phyloP scores from a whole-genome alignment of 2,797 vertebrate genomes.

The Channa striata region DNA sequence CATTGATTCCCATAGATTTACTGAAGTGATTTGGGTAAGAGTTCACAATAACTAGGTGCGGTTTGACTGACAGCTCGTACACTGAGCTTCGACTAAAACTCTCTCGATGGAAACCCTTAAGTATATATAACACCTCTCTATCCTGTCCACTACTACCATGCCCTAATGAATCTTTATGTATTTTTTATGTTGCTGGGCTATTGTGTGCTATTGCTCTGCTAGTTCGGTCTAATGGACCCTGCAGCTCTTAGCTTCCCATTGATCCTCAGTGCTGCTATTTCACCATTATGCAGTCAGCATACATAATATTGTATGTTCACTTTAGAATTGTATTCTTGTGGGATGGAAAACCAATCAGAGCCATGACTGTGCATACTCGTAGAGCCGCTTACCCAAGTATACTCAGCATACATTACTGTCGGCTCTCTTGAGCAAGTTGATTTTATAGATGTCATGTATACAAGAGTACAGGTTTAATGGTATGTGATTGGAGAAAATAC shows the following conservation, averaged over 20 bases:
- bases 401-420: neutral
- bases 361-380: conserved; percentile 40
- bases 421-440: conserved; percentile 20
- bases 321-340: conserved; percentile 30
- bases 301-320: conserved; percentile 46
- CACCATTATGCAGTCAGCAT: conserved; percentile 63
- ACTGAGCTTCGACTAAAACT: conserved; percentile 40
- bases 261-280: conserved; percentile 60
- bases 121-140: conserved; percentile 58
- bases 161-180: conserved; percentile 77
- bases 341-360: conserved; percentile 44
- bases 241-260: conserved; percentile 68
- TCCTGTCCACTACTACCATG: conserved; percentile 48
- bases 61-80: conserved; percentile 64
- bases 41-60: conserved; percentile 70
- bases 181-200: conserved; percentile 75
- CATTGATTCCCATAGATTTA: conserved; percentile 79
- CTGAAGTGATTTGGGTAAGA: conserved; percentile 77
- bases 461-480: neutral
- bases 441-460: neutral
- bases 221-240: conserved; percentile 69
- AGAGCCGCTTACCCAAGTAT: neutral
- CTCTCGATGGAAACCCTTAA: conserved; percentile 45
- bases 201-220: conserved; percentile 46
- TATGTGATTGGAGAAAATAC: neutral